These are phyloP conservation scores for Eclectus roratus DNA, from an alignment of 2,113 vertebrate genomes.

Conservation along the genomic window DNA sequence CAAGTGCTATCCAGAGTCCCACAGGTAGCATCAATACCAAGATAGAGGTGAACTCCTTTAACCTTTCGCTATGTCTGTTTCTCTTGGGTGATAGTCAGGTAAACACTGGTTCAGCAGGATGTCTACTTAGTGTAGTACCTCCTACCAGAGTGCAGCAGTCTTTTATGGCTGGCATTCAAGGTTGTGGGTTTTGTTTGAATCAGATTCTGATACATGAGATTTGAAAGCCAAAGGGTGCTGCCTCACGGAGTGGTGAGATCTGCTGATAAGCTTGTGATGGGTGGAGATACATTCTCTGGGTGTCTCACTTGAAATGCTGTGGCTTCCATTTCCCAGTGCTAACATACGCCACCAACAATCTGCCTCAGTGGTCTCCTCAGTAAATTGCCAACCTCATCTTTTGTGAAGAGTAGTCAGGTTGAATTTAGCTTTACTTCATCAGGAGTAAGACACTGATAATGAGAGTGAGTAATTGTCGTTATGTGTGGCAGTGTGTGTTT, in stretches of 20 bases:
- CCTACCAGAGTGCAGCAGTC: not conserved
- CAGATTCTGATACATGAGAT: not conserved
- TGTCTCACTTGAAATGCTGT: not conserved
- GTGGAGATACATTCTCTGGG: not conserved
- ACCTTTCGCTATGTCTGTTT: not conserved
- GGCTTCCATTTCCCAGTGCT: accelerated
- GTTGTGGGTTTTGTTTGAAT: not conserved
- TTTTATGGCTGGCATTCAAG: not conserved
- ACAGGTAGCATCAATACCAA: not conserved
- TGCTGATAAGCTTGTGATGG: not conserved
- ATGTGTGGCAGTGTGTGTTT: not conserved
- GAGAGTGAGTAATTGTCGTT: not conserved
- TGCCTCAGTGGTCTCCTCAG: not conserved
- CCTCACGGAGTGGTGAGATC: not conserved
- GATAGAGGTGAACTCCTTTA: not conserved
- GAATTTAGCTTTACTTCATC: not conserved
- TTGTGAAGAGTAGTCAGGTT: not conserved
- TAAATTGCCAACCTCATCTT: not conserved
- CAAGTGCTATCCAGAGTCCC: not conserved
- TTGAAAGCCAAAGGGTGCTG: not conserved
- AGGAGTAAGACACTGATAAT: not conserved
- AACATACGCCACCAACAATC: not conserved
- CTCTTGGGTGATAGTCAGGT: not conserved
- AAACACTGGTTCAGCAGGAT: not conserved
- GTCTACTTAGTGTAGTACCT: not conserved